A percentile compares a stretch with the other conserved stretches of the same genome.
These are phyloP conservation scores for Phyllostomus discolor DNA, from an alignment of 2,113 vertebrate species.

Conservation along the genomic window DNA sequence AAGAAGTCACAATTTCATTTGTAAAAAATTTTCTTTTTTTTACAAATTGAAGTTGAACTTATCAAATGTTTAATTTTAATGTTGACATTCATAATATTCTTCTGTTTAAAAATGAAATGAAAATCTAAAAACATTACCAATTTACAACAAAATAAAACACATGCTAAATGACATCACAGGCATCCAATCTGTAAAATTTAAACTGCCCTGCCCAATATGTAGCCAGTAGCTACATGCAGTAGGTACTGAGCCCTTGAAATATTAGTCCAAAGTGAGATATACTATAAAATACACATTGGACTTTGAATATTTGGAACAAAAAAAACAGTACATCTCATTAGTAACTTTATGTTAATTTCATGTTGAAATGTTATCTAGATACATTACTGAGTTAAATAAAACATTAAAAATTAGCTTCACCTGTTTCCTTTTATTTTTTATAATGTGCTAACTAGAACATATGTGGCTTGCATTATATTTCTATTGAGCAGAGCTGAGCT, in stretches of 20 bases:
- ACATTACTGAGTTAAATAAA: neutral
- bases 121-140: neutral
- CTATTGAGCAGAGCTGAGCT: neutral
- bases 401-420: neutral
- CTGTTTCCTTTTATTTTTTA: conserved; percentile 5
- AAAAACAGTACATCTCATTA: neutral
- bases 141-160: neutral
- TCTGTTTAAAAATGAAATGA: conserved; percentile 5
- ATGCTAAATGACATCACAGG: neutral
- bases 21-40: conserved; percentile 4
- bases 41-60: neutral
- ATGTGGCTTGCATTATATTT: neutral
- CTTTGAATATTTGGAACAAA: neutral
- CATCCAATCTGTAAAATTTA: neutral
- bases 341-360: conserved; percentile 15
- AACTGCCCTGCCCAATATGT: neutral
- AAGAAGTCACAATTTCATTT: neutral
- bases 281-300: neutral
- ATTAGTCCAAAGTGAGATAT: neutral
- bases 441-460: neutral
- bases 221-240: neutral
- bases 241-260: neutral
- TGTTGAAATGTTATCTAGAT: neutral
- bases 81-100: neutral
- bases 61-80: conserved; percentile 16